Conservation (phyloP, 1,140 invertebrate species). For the Calycopis cecrops region DNA sequence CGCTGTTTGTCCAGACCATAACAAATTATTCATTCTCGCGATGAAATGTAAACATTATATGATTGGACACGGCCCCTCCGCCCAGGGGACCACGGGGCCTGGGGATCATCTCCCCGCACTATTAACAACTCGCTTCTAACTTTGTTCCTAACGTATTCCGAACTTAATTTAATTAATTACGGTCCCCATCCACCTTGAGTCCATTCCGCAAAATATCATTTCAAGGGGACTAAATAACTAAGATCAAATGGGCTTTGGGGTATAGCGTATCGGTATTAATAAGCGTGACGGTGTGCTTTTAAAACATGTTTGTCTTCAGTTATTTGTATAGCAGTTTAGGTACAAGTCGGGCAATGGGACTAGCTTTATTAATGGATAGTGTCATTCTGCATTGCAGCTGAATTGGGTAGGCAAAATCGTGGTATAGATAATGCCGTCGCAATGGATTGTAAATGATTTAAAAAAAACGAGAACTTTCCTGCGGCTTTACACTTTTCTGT, state of each 20-base stretch:
- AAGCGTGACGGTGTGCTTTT: too few species aligned
- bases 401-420: too few species aligned
- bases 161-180: slow-evolving; percentile 73
- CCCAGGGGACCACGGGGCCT: slow-evolving; percentile 40
- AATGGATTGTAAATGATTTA: too few species aligned
- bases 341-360: too few species aligned
- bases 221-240: slow-evolving; percentile 38
- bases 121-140: slow-evolving; percentile 64
- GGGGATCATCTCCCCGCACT: slow-evolving; percentile 61
- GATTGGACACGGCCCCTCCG: slow-evolving; percentile 63
- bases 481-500: too few species aligned
- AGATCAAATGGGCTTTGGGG: slow-evolving; percentile 40
- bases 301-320: too few species aligned
- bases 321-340: too few species aligned
- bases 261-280: not conserved
- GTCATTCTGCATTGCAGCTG: too few species aligned
- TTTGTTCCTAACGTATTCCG: slow-evolving; percentile 66
- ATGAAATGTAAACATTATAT: slow-evolving; percentile 75
- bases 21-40: slow-evolving; percentile 72
- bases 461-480: too few species aligned
- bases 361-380: too few species aligned
- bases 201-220: slow-evolving; percentile 70
- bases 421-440: too few species aligned
- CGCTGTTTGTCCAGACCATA: slow-evolving; percentile 68
- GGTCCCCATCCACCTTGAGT: slow-evolving; percentile 44